Evolutionary conservation across 37 sponge, comb jelly and placozoan species (phyloP), one percentile per base, ranked within the genome.

Genomic region (Aphrocallistes beatrix): DNA sequence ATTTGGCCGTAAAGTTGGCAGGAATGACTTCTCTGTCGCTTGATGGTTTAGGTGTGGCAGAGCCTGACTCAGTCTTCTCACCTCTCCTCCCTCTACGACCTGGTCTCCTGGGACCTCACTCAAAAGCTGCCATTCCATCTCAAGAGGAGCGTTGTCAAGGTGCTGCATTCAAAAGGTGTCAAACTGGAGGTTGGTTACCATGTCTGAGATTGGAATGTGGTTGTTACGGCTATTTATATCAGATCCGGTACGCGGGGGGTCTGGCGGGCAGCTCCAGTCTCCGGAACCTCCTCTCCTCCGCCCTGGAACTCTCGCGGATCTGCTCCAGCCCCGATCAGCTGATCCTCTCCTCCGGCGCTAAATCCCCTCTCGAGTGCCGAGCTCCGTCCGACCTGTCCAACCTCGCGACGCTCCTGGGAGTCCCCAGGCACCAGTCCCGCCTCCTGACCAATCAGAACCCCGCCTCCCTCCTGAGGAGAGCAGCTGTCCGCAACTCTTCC

Each of bases 101-200:
- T 93, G 36, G 81, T 93, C 17, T 85, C 91, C 25, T 1, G 91
- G 48, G 83, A 91, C 50, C 39, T 89, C 39, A 85, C 83, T 36
- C 88, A 91, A 30, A 51, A 86, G 39, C 45, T 93, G 19, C 88
- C 89, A n/a, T 91, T 91, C 81, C 38, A 83, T 25, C 36, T 91
- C 23, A 91, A 86, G 60, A 42, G 81, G n/a, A 82, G 83, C 16
- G 91, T 88, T 38, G 83, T 93, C 30, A 28, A 45, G 34, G 75
- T 60, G 6, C 75, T 60, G 75, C 28, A 60, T 13, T 28, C 25
- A 28, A 60, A 30, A 13, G 75, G 75, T 19, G 75, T 60, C 3
- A 60, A 60, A 30, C 25, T 60, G 34, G 75, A 60, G 75, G 75
- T 60, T 60, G 75, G 75, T 60, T 32, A 28, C 75, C 17, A 60